A percentile compares a stretch with the other conserved stretches of the same genome.
phyloP scores from a whole-genome alignment of 2,888 invertebrate species.

The Xestoiulus laeticollis region DNA sequence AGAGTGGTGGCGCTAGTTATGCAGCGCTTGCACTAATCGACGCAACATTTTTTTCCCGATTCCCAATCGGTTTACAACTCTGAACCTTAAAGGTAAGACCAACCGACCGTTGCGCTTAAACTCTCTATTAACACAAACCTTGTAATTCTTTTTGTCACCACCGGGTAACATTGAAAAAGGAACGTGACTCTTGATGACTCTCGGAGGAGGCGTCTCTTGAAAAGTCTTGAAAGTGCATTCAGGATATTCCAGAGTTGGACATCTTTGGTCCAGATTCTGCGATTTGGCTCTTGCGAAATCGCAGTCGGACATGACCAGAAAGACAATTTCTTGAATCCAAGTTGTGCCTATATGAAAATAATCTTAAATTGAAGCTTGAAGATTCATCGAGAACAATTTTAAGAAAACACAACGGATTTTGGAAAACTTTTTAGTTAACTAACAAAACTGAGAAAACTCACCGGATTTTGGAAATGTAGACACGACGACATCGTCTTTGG shows the following conservation, averaged over 20 bases:
- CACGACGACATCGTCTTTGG: neutral
- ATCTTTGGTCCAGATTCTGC: neutral
- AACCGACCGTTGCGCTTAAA: too few relatives aligned
- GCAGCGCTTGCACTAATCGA: too few relatives aligned
- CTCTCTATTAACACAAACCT: too few relatives aligned
- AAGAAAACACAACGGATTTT: too few relatives aligned
- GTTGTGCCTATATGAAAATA: neutral
- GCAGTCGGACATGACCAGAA: neutral
- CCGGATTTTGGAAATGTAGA: neutral
- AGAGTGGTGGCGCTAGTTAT: too few relatives aligned
- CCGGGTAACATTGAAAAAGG: neutral
- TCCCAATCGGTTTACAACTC: too few relatives aligned
- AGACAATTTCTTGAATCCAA: neutral
- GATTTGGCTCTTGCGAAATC: neutral
- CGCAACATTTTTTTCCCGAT: too few relatives aligned
- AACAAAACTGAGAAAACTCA: too few relatives aligned
- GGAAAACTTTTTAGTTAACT: too few relatives aligned
- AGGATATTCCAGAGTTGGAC: neutral
- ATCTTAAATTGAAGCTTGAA: too few relatives aligned
- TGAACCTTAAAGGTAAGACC: too few relatives aligned
- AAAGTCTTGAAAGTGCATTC: conserved; percentile 2
- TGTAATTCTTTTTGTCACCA: neutral
- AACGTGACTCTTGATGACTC: neutral
- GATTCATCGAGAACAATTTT: too few relatives aligned
- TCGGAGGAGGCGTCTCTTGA: neutral